Evolutionary conservation across 2,797 vertebrate species (phyloP).

Genomic region (Lagorchestes hirsutus): DNA sequence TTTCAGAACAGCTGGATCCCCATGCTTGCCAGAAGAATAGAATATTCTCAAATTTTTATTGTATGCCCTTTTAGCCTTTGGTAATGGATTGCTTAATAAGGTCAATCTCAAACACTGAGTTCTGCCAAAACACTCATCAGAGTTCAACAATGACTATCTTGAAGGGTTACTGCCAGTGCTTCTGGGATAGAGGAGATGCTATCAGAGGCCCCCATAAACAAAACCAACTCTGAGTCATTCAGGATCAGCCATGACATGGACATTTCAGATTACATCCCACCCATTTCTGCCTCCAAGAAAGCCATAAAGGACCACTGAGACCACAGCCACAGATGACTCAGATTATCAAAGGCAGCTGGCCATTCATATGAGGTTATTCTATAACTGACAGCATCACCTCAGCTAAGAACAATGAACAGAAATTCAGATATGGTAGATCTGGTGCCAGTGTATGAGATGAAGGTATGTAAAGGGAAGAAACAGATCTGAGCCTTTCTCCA

Average conservation of each 20-base stretch:
- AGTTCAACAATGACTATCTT: background rate
- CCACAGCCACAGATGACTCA: background rate
- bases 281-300: background rate
- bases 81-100: background rate
- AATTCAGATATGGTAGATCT: background rate
- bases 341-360: background rate
- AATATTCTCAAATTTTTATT: background rate
- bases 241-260: background rate
- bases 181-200: background rate
- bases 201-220: background rate
- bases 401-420: background rate
- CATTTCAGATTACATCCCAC: background rate
- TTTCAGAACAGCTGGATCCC: background rate
- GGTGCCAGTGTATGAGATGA: background rate
- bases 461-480: background rate
- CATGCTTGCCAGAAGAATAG: background rate
- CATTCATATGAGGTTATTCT: background rate
- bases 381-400: background rate
- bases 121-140: background rate
- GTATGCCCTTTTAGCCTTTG: background rate
- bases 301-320: background rate
- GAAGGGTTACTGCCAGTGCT: background rate
- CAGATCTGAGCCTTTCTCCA: background rate
- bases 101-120: background rate
- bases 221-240: background rate